A percentile compares a stretch with the other conserved stretches of the same genome.
phyloP scores from a whole-genome alignment of 2,113 vertebrate genomes.

The Neomonachus schauinslandi region DNA sequence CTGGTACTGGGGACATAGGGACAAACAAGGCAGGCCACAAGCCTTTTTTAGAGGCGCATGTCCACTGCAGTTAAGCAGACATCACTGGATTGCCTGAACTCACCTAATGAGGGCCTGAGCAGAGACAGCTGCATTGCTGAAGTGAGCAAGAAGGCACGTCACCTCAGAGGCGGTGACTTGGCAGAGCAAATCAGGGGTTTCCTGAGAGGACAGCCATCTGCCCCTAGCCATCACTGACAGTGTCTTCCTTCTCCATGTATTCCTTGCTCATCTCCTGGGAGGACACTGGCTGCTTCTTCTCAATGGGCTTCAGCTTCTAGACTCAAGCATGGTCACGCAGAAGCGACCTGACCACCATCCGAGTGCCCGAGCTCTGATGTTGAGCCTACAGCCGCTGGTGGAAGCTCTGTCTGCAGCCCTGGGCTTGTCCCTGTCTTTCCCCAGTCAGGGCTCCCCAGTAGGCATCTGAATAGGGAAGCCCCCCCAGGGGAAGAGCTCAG shows the following conservation, averaged over 20 bases:
- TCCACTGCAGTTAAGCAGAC: background rate
- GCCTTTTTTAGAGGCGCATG: background rate
- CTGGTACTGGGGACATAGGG: background rate
- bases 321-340: background rate
- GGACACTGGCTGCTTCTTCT: fast-evolving
- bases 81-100: background rate
- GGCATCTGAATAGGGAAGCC: background rate
- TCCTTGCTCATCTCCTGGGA: background rate
- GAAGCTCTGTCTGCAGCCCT: background rate
- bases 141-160: background rate
- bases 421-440: background rate
- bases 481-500: background rate
- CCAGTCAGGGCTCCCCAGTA: background rate
- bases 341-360: background rate
- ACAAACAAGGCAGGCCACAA: background rate
- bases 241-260: background rate
- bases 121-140: background rate
- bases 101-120: background rate
- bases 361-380: too few relatives aligned
- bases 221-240: background rate
- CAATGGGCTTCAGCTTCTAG: background rate
- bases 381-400: background rate
- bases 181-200: background rate
- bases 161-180: background rate
- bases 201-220: background rate